Base-by-base conservation (phyloP, 2,797 vertebrate species). In the Dromococcyx pavoninus region DNA sequence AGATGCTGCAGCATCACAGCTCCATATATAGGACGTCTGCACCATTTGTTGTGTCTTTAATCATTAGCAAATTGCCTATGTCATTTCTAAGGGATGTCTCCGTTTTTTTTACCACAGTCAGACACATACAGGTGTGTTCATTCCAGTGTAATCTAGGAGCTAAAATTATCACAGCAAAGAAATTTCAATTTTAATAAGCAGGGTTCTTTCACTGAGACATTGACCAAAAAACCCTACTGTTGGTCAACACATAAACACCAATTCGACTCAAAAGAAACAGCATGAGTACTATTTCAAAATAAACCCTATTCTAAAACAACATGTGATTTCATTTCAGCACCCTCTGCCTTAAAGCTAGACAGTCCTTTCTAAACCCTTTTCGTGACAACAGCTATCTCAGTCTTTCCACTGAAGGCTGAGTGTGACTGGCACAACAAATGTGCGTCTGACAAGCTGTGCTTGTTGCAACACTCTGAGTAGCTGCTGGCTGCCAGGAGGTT, bases 351-450 rank as follows among this genome's bases (percentile, higher is more conserved):
- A 54, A 78, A 91, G 48, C 48, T 53, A n/a, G 35, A 53, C 3
- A 43, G 12, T 6, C 25, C 67, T 93, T 79, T 46, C 44, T 64
- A 81, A 76, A 88, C n/a, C 9, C 4, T 1, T 46, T 66, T 89
- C 66, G 48, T 43, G 48, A 75, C 66, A 89, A 65, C 41, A 54
- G 43, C 30, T 18, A 48, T 28, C 57, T 60, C 70, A 70, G 35
- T 27, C 70, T 43, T 79, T 71, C 75, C 57, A 62, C 44, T 4
- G 3, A 70, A 64, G 56, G 58, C 71, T n/a, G 66, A 66, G 21
- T 70, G 60, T 87, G 91, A 84, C 83, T 81, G 79, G 66, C 82
- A 91, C 91, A 92, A 81, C 76, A 93, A 67, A 70, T 8, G 67
- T 4, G 35, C 19, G 71, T 65, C 91, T 86, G 72, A 71, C 94